Percentiles rank a stretch among this genome's conserved stretches.
phyloP scores from a whole-genome alignment of 2,797 vertebrate species.

The Myotis vivesi region DNA sequence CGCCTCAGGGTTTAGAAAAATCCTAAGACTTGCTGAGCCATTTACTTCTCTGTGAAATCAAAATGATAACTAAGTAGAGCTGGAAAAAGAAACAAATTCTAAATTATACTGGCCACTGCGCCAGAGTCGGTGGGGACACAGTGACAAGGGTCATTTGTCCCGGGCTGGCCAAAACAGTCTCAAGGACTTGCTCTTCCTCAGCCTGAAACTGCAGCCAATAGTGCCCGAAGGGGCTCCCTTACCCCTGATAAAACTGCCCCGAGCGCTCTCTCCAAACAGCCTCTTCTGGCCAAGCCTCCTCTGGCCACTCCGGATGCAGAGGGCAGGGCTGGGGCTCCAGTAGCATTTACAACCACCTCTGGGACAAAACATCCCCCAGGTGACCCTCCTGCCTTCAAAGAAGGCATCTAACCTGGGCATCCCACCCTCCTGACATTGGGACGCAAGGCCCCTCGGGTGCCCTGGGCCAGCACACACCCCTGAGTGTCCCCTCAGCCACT shows the following conservation, averaged over 20 bases:
- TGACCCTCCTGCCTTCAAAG: neutral
- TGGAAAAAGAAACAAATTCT: constrained; percentile 68
- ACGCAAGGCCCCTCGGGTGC: accelerated
- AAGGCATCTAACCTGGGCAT: neutral
- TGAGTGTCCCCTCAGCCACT: neutral
- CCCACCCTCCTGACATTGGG: neutral
- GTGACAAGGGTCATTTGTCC: constrained; percentile 57
- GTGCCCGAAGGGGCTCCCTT: neutral
- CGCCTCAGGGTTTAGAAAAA: neutral
- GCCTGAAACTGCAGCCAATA: neutral
- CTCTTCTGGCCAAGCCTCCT: neutral
- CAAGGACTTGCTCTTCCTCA: neutral
- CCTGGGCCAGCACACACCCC: neutral
- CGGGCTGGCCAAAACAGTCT: neutral
- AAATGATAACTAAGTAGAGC: constrained; percentile 60
- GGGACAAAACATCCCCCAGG: neutral
- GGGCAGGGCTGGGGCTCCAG: neutral
- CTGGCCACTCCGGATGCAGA: accelerated
- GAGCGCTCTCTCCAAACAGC: neutral
- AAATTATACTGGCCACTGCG: constrained; percentile 53
- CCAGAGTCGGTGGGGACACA: constrained; percentile 49
- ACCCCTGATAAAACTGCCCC: neutral
- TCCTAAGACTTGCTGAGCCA: constrained; percentile 38
- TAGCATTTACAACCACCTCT: neutral
- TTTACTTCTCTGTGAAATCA: constrained; percentile 74